Evolutionary conservation across 2,797 vertebrate genomes (phyloP), one percentile per base, ranked within the genome.

Genomic region (Myoxocephalus aenaeus): DNA sequence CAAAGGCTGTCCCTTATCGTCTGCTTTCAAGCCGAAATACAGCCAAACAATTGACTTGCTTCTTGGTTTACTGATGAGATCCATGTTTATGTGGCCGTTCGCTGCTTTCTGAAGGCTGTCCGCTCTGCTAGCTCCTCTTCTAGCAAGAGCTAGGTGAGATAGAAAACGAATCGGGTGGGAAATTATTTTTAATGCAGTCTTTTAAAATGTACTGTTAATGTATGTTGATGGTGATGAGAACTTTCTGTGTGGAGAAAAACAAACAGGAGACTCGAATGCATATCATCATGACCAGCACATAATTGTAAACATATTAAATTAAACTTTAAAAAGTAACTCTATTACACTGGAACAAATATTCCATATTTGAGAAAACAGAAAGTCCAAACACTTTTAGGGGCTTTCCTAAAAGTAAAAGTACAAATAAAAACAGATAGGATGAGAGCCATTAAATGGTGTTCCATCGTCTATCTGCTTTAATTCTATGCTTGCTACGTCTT

Each of bases 1-100:
- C 13, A 90, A 11, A 36, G 92, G 91, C 4, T 85, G 89, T 1
- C 93, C 93, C 5, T 51, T 85, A 4, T 89, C 87, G 8, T 92
- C 90, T n/a, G 91, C 86, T 46, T 92, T 93, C 22, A 94, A 54
- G 57, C 93, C 93, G 22, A 93, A 94, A 70, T 93, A 93, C 54
- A 87, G n/a, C 93, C 93, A 94, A 9, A 93, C 92, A 32, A 71
- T 53, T 2, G 92, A 93, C 61, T 93, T 93, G 72, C 91, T 79
- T 17, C 90, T 88, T 0, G 90, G 90, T 86, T 94, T 93, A 6
- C 57, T 73, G 46, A 94, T 48, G 0, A 94, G 89, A 81, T 92
- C 91, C 92, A 93, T 94, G 82, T 59, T 86, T 69, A 0, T 46
- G 58, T 50, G 25, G n/a, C 34, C 9, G 46, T 9, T 22, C 12